Evolutionary conservation across 2,797 vertebrate genomes (phyloP), one percentile per base, ranked within the genome.

Genomic region (Oreortyx pictus): DNA sequence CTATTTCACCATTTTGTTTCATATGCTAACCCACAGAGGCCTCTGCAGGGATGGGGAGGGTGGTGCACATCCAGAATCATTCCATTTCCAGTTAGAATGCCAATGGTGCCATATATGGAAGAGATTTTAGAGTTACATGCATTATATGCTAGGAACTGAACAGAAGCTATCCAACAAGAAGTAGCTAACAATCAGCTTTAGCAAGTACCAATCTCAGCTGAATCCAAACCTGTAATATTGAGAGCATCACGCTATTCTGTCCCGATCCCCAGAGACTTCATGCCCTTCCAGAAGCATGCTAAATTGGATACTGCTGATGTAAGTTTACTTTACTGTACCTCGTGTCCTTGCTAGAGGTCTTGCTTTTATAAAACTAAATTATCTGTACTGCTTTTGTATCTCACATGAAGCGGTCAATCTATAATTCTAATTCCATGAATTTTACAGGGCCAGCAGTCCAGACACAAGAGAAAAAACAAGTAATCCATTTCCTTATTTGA

Each of bases 401-500:
- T 82, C 79, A 37, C 29, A 79, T 80, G 66, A 96, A 95, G 87
- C 64, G 62, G 93, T 79, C n/a, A 92, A 86, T 56, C 62, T 87
- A 87, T 92, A 89, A 82, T 47, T 87, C 71, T 90, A 79, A 94
- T 75, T 93, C 61, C 73, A 93, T 91, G 77, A 64, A 72, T 95
- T 95, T 97, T 96, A 96, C 95, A 95, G 87, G 93, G 90, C 94
- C 92, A 96, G 91, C 88, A 95, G 90, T 86, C 85, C 87, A 93
- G 88, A 82, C 89, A 84, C 86, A 93, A 94, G 82, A 91, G 72
- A 83, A 86, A 86, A 96, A 94, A 93, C 92, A 88, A 96, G 90
- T 90, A 94, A 95, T 78, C 94, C 86, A 95, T 96, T 97, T 96
- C 93, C 97, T 97, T 96, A 96, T 94, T 96, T 96, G 97, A 97